phyloP scores from a whole-genome alignment of 2,113 vertebrate genomes.

The Coturnix japonica region DNA sequence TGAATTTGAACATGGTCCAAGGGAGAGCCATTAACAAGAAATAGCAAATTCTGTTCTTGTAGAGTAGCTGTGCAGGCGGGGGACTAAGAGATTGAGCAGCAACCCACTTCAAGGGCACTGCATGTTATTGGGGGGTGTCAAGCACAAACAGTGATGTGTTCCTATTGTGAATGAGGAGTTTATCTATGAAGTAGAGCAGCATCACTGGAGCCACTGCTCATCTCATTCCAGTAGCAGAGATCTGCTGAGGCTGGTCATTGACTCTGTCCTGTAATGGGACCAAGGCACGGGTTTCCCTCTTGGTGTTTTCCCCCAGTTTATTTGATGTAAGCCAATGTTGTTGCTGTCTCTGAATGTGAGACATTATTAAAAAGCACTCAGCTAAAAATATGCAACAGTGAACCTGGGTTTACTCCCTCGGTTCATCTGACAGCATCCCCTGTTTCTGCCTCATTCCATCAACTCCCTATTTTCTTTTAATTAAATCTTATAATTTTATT shows the following conservation, averaged over 20 bases:
- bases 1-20: neutral
- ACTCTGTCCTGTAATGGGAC: fast-evolving
- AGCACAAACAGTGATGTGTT: neutral
- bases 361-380: conserved; percentile 29
- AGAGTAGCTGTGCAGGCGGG: neutral
- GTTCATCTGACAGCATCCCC: conserved; percentile 3
- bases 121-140: neutral
- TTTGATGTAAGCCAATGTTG: neutral
- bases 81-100: neutral
- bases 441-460: conserved; percentile 16
- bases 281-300: neutral
- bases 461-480: conserved; percentile 27
- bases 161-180: neutral
- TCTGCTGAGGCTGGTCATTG: neutral
- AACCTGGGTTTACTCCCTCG: neutral
- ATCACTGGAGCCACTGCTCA: neutral
- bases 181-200: neutral
- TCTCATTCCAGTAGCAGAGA: neutral
- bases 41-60: neutral
- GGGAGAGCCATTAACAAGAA: neutral
- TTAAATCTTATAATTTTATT: neutral
- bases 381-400: conserved; percentile 7
- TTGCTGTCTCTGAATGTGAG: neutral
- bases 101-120: neutral
- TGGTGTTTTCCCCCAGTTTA: neutral